Base-by-base conservation (phyloP, 2,888 invertebrate species). In the Tethea ocularis region DNA sequence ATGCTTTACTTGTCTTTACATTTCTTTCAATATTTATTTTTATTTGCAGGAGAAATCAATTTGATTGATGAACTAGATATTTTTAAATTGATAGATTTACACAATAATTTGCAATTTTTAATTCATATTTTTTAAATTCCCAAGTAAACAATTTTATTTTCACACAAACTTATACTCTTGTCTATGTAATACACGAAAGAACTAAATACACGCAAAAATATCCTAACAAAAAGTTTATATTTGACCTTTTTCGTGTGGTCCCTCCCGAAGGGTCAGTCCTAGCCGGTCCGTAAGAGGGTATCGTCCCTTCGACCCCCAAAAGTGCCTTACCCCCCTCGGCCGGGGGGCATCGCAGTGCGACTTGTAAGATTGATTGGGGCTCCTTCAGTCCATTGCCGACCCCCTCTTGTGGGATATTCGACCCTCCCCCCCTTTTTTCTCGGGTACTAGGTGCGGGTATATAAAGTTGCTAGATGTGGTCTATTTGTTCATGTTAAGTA, bases 281-380 rank as follows among this genome's bases (percentile, higher is more conserved):
- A 76, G 82, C 76, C 83, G 83, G 86, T 83, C 84, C 87, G 83
- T 88, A 87, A 90, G 92, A 91, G 92, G 92, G 91, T 90, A 91
- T 81, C 86, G 91, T 89, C 89, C 90, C 88, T 88, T 78, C 82
- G 85, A 82, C 89, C 88, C 87, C 82, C 83, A 75, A 82, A 83
- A 83, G 82, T 77, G 77, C 77, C 71, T 67, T 66, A 75, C 75
- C 69, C 69, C 71, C 74, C 69, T 64, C 59, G 54, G 46, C 46
- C 46, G 46, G 46, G 46, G 46, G 52, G 72, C 81, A 78, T 80
- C 82, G 84, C 87, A 82, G 78, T 83, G 89, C 91, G 92, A 92
- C 92, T 93, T 91, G 91, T 91, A 93, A 93, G 93, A 93, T 93
- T 93, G 93, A 93, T 93, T 93, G 93, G 93, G 91, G 89, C 93